Percentiles rank a stretch among this genome's conserved stretches.
These are phyloP conservation scores for Anolis apletophallus DNA, from an alignment of 2,797 vertebrate genomes.

Conservation along the genomic window DNA sequence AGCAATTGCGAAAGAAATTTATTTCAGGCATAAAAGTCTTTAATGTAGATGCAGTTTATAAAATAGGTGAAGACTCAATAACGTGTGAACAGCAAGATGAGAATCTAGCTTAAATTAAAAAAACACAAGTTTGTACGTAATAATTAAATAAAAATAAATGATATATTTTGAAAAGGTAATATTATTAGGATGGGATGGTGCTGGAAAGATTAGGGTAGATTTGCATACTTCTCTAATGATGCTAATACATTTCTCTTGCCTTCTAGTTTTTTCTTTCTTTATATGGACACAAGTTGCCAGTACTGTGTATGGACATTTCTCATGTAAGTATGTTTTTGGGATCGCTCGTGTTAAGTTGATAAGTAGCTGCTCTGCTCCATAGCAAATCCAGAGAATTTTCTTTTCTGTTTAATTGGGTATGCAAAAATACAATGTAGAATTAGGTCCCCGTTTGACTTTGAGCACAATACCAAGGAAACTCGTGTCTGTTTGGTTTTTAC, in stretches of 20 bases:
- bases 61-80: background rate
- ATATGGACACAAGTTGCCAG: constrained; percentile 98
- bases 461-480: background rate
- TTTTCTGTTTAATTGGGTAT: background rate
- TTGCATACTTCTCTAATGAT: background rate
- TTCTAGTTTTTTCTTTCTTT: constrained; percentile 95
- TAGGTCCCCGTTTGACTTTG: background rate
- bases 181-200: too few species aligned
- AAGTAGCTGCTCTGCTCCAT: background rate
- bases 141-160: background rate
- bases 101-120: background rate
- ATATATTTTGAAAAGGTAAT: background rate
- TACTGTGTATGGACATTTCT: constrained; percentile 96
- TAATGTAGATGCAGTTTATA: background rate
- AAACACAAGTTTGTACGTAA: too few species aligned
- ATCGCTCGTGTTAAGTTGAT: background rate
- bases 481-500: background rate
- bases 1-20: background rate
- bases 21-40: background rate
- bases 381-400: background rate
- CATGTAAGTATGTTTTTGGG: constrained; percentile 85
- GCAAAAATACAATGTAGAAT: background rate
- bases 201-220: constrained; percentile 3
- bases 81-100: background rate
- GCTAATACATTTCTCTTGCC: constrained; percentile 29